Conservation (phyloP, 2,113 vertebrate genomes). For the Nesogale talazaci region DNA sequence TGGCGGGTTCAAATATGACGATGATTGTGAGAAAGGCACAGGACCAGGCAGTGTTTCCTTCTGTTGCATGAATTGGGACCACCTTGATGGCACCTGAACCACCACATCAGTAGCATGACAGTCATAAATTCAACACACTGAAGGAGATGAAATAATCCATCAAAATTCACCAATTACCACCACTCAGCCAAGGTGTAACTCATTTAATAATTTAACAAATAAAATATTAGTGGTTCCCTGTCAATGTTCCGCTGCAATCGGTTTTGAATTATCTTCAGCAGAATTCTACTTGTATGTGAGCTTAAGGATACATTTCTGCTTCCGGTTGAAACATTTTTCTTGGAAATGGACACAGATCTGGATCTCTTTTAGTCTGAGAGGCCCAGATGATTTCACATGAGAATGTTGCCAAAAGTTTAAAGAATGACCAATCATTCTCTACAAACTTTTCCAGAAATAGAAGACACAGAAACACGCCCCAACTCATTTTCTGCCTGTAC, state of each 20-base stretch:
- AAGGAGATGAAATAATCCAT: background rate
- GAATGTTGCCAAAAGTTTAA: background rate
- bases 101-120: background rate
- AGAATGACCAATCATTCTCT: background rate
- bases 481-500: no score
- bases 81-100: background rate
- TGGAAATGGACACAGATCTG: background rate
- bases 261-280: no score
- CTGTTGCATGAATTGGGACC: background rate
- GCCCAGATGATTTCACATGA: background rate
- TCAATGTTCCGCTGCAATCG: no score
- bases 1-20: background rate
- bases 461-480: background rate
- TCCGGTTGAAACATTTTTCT: no score
- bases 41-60: background rate
- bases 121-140: background rate
- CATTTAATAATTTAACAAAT: no score
- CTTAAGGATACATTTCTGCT: no score
- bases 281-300: no score
- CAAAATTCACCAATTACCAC: background rate
- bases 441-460: background rate
- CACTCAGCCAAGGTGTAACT: background rate
- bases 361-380: background rate
- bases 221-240: no score
- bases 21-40: background rate